Percentiles rank a stretch among this genome's conserved stretches.
phyloP scores from a whole-genome alignment of 2,113 vertebrate species.

The Leucopsar rothschildi region DNA sequence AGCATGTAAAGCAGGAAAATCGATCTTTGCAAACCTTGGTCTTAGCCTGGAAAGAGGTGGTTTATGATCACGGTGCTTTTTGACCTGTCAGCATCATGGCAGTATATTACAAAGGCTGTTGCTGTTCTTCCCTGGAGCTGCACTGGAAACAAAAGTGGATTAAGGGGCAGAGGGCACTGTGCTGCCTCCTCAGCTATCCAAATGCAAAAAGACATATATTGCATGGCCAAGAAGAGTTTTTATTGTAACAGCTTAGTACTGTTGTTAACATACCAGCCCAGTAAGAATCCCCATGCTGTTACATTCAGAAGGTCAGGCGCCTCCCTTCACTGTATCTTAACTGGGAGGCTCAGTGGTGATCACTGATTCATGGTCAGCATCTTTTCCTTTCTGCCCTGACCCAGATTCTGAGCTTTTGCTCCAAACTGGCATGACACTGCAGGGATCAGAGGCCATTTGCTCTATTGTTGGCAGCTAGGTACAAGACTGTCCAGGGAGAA shows the following conservation, averaged over 20 bases:
- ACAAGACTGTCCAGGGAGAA: not conserved
- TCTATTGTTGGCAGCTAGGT: not conserved
- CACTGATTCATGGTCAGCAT: not conserved
- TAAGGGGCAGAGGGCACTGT: not conserved
- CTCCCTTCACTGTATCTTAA: not conserved
- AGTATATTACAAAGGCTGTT: not conserved
- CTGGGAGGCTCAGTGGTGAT: not conserved
- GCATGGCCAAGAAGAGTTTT: not conserved
- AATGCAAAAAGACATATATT: not conserved
- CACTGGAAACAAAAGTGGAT: not conserved
- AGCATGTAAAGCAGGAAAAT: slow-evolving; percentile 1
- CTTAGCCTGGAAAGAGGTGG: not conserved
- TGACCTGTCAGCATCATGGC: not conserved
- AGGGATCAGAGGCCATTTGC: not conserved
- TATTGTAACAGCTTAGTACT: not conserved
- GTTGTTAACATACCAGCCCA: not conserved
- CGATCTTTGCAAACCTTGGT: not conserved
- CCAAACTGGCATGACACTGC: not conserved
- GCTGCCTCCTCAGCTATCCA: not conserved
- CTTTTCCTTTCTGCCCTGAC: not conserved
- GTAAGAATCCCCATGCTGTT: not conserved
- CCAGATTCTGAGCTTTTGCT: not conserved
- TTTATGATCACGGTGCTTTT: slow-evolving; percentile 10
- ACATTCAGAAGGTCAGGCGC: not conserved
- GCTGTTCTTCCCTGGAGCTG: not conserved